These are phyloP conservation scores for Athrips mouffetella DNA, from an alignment of 2,888 invertebrate species.

Conservation along the genomic window DNA sequence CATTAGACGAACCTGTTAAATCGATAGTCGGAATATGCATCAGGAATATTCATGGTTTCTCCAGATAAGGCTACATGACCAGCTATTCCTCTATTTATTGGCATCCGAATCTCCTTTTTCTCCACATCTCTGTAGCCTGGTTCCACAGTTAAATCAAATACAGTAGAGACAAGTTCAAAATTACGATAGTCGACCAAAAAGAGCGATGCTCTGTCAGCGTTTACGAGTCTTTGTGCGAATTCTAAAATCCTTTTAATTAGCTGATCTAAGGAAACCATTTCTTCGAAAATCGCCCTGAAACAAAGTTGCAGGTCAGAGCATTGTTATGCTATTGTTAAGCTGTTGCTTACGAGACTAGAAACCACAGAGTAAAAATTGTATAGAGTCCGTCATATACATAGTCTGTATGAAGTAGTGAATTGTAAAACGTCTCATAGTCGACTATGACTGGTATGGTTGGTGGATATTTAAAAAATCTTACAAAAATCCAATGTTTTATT, in stretches of 20 bases:
- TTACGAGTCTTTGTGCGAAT: constrained; percentile 88
- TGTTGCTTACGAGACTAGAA: too few relatives aligned
- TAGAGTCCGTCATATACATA: too few relatives aligned
- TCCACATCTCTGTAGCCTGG: constrained; percentile 43
- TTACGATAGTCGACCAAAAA: constrained; percentile 87
- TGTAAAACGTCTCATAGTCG: too few relatives aligned
- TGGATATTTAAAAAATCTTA: too few relatives aligned
- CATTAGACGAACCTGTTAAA: constrained; percentile 78
- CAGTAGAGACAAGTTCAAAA: constrained; percentile 87
- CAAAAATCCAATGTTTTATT: too few relatives aligned
- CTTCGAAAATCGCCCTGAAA: constrained; percentile 90
- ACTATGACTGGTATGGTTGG: too few relatives aligned
- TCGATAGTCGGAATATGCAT: constrained; percentile 87
- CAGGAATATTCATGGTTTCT: constrained; percentile 87
- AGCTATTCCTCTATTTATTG: constrained; percentile 88
- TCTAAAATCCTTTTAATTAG: constrained; percentile 90
- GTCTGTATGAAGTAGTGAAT: too few relatives aligned
- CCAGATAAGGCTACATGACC: constrained; percentile 90
- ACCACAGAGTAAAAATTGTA: too few relatives aligned
- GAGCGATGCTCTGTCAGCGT: constrained; percentile 90
- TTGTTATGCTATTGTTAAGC: neutral
- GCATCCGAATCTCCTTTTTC: constrained; percentile 81
- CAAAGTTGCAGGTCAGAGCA: constrained; percentile 9
- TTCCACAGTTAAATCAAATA: constrained; percentile 82
- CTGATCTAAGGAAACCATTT: constrained; percentile 90